Base-by-base conservation (phyloP, 2,797 vertebrate genomes). In the Centropyge bicolor region DNA sequence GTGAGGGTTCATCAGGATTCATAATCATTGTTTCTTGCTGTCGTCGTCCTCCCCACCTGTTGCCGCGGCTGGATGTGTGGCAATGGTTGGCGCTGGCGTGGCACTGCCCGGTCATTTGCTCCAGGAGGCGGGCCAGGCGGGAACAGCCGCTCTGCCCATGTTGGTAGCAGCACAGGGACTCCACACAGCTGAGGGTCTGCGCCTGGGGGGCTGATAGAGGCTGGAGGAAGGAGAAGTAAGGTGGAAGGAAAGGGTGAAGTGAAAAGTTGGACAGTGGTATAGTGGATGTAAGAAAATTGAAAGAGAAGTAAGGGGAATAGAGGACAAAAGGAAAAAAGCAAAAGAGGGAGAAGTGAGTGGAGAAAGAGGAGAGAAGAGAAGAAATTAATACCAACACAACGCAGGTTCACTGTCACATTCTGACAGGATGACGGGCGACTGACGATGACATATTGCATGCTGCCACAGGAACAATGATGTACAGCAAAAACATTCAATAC, bases 81-180 rank as follows among this genome's bases (percentile, higher is more conserved):
- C 97, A 98, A 95, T 96, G 96, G 96, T 90, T 95, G 93, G 95
- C 91, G 73, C 90, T 7, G 11, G 94, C 94, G 83, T 95, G 96
- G 88, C 97, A 98, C 63, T 94, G 95, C 83, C 96, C 96, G 80
- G 95, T 97, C 72, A 98, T 88, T 96, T 96, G 97, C 86, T 97
- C 98, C 97, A 99, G 93, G 96, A 97, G 85, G 96, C 82, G 92
- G 96, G 96, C 95, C 98, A 97, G 73, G 96, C 97, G 94, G 92
- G 95, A 48, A 89, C 97, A 97, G 84, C 94, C 93, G 94, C 97
- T 96, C 92, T 97, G 95, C 93, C 97, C 97, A 90, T 96, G 95
- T 91, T 97, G 95, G 97, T 97, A 96, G 95, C 98, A 99, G 96
- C 97, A 98, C 95, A 98, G 82, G 94, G 98, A 99, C 94, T 99